Evolutionary conservation across 2,888 invertebrate genomes (phyloP).

Genomic region (Eurytoma californica): DNA sequence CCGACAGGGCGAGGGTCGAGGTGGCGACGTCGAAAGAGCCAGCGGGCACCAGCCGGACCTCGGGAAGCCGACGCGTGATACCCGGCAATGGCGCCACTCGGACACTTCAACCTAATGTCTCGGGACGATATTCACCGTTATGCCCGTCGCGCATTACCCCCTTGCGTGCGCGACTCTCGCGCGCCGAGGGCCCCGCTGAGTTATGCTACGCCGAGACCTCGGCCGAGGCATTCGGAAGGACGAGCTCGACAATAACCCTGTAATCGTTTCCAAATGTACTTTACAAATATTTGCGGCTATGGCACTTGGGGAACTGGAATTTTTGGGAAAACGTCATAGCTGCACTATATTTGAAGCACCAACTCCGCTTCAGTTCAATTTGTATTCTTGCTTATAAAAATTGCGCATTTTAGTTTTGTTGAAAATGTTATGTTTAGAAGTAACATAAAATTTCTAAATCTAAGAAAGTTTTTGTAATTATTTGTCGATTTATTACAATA

Average conservation of each 20-base stretch:
- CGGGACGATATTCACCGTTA: conserved; percentile 52
- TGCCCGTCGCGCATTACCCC: conserved; percentile 33
- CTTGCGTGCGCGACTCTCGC: background rate
- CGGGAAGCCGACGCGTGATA: conserved; percentile 2
- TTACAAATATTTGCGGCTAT: conserved; percentile 49
- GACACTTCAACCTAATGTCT: conserved; percentile 58
- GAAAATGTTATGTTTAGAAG: too few relatives aligned
- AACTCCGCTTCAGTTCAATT: too few relatives aligned
- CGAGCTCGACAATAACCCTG: conserved; percentile 39
- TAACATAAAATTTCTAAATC: too few relatives aligned
- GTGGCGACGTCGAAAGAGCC: conserved; percentile 1
- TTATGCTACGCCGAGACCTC: conserved; percentile 17
- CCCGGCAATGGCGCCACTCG: conserved; percentile 55
- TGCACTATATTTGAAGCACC: background rate
- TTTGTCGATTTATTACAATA: too few relatives aligned
- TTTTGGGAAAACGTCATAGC: background rate
- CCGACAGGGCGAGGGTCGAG: background rate
- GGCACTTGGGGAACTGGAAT: conserved; percentile 31
- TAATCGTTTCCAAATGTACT: conserved; percentile 52
- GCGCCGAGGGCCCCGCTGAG: background rate
- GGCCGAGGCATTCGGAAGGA: conserved; percentile 30
- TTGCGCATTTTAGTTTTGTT: too few relatives aligned
- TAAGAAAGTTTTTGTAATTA: too few relatives aligned
- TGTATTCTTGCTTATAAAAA: too few relatives aligned
- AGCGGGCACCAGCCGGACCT: background rate